These are phyloP conservation scores for Oryzias woworae DNA, from an alignment of 2,113 vertebrate species.

Conservation along the genomic window DNA sequence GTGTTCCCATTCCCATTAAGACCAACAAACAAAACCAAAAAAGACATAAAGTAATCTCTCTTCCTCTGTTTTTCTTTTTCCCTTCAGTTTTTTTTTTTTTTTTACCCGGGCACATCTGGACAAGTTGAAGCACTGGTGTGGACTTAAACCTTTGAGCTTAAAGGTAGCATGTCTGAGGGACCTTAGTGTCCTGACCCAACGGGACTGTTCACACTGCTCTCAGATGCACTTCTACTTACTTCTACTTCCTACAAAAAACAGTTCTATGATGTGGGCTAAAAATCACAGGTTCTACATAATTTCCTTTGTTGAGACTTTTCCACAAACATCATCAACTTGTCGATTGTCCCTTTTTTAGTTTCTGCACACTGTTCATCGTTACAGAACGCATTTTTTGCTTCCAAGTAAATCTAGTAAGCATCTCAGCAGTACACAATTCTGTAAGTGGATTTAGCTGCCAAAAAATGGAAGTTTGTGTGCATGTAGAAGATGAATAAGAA, in stretches of 20 bases:
- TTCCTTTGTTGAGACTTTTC: conserved; percentile 1
- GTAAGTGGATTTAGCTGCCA: no score
- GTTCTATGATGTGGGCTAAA: conserved; percentile 25
- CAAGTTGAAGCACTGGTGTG: conserved; percentile 19
- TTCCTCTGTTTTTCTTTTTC: conserved; percentile 1
- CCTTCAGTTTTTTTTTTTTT: conserved; percentile 10
- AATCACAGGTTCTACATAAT: conserved; percentile 15
- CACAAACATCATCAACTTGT: background rate
- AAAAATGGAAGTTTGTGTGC: background rate
- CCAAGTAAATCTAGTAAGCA: no score
- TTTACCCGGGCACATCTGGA: conserved; percentile 41
- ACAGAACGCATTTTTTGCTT: no score
- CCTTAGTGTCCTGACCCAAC: conserved; percentile 23
- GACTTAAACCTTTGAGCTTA: conserved; percentile 1
- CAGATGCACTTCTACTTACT: conserved; percentile 45
- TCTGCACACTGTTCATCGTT: no score
- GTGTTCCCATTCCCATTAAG: conserved; percentile 71
- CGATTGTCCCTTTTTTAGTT: no score
- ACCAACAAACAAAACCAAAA: conserved; percentile 66
- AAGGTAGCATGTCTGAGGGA: conserved; percentile 42
- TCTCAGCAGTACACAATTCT: no score
- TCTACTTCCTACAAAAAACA: conserved; percentile 52
- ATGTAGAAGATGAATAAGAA: no score
- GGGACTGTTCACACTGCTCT: conserved; percentile 48
- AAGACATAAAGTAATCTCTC: conserved; percentile 51